Evolutionary conservation across 2,888 invertebrate species (phyloP), one percentile per base, ranked within the genome.

Genomic region (Mylabris sibirica): DNA sequence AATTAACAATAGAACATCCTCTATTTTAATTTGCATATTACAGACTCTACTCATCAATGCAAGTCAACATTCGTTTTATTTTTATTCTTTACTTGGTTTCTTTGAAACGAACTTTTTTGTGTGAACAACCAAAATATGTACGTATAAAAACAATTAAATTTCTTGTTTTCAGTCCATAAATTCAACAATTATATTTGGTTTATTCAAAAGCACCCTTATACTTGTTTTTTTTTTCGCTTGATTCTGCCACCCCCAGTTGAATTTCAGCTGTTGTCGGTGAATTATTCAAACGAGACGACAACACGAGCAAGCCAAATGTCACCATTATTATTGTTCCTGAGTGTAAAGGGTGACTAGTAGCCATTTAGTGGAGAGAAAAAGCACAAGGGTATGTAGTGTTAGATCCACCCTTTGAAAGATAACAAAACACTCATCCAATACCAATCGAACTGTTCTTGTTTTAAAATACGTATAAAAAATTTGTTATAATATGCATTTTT

Each of bases 221-320:
- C 20, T 49, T 49, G 49, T 11, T 20, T 17, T 49, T 49, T 20
- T 49, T 49, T 49, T 20, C n/a, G n/a, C n/a, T n/a, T n/a, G n/a
- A 12, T n/a, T 14, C 2, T 20, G 11, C 65, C 66, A 66, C 69
- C 74, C 73, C 65, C 20, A 12, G 63, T 38, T 38, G 38, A 61
- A 75, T 68, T 67, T 76, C 76, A 76, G 76, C 76, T 76, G 76
- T 66, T 71, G 71, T 64, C 70, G 67, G 67, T 68, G 71, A 73
- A 75, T 76, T 76, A 78, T 77, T 77, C 77, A 77, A 75, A 71
- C 70, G 74, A 71, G 74, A 72, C 65, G 30, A 65, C 71, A 73
- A 74, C 78, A 76, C 76, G 76, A 75, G 78, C 74, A 75, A 73
- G 77, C 77, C 78, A 77, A 78, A 78, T 78, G 78, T 77, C 77